Base-by-base conservation (phyloP, 2,888 invertebrate species). In the Leptopilina syphax region DNA sequence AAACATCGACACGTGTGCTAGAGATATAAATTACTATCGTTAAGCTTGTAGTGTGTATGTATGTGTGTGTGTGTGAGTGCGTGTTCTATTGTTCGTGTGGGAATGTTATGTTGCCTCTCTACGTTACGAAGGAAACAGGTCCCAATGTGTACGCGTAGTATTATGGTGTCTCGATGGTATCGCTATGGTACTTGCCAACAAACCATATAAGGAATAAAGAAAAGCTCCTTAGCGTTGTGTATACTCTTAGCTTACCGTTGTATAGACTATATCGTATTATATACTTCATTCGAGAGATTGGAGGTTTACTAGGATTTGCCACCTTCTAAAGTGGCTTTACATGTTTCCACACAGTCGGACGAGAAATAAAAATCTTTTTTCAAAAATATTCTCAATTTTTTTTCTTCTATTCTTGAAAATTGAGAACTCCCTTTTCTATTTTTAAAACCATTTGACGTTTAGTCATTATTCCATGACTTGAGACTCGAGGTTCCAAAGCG, bases 141-240 rank as follows among this genome's bases (percentile, higher is more conserved):
- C 70, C 60, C 70, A 57, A 77, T 80, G 70, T 77, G 80, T 80
- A 80, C 60, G 77, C 77, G 70, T 70, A 80, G 70, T 77, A 80
- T 80, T 67, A 65, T 77, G 70, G 77, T 79, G 76, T 60, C 44
- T 47, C 77, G 80, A 80, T 67, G 57, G 65, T 65, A 79, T 77
- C 77, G 70, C 77, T 50, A 70, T 70, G 67, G 54, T 65, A 50
- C 66, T 65, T 73, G 79, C 70, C 63, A 79, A 47, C 73, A 60
- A 18, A 60, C 76, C 78, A 66, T 76, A 76, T 80, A 82, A 84
- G 79, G 81, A 73, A 78, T 81, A 81, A 81, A 80, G 82, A 79
- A 82, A 83, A 83, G 81, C 82, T 82, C 81, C 77, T 83, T 80
- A 77, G 73, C 80, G 80, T 78, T 79, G 81, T 84, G 81, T 83